These are phyloP conservation scores for Callorhinus ursinus DNA, from an alignment of 2,113 vertebrate species.

Conservation along the genomic window DNA sequence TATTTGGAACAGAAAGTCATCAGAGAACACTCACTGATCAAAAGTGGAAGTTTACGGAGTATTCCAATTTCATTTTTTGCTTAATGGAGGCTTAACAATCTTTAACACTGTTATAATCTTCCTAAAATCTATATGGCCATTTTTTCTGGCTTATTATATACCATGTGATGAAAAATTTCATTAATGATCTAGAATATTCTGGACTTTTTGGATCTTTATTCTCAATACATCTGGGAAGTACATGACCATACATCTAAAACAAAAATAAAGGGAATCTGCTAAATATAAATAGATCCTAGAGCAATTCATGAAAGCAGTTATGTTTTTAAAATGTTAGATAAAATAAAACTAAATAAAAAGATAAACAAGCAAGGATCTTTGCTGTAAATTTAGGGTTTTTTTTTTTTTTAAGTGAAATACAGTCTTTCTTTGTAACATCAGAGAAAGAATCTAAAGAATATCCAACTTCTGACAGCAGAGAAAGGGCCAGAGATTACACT, in stretches of 20 bases:
- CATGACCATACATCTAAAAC: background rate
- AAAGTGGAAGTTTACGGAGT: background rate
- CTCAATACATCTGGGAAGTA: background rate
- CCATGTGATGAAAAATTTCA: background rate
- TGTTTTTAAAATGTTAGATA: background rate
- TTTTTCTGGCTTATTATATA: conserved; percentile 1
- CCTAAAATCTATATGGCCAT: conserved; percentile 8
- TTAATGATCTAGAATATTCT: background rate
- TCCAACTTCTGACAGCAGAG: background rate
- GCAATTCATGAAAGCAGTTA: conserved; percentile 32
- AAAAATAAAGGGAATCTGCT: background rate
- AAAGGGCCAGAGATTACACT: background rate
- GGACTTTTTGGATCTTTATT: background rate
- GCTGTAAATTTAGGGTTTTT: background rate
- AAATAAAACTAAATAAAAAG: conserved; percentile 43
- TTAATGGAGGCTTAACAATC: background rate
- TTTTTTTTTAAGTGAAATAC: conserved; percentile 37
- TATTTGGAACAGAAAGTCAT: conserved; percentile 33
- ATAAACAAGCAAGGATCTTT: background rate
- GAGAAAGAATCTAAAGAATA: background rate
- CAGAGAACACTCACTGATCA: conserved; percentile 14
- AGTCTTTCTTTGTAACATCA: background rate
- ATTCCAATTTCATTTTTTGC: conserved; percentile 42
- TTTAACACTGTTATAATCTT: background rate
- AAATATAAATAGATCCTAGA: background rate